Base-by-base conservation (phyloP, 2,797 vertebrate species). In the Acestrorhynchus altus region DNA sequence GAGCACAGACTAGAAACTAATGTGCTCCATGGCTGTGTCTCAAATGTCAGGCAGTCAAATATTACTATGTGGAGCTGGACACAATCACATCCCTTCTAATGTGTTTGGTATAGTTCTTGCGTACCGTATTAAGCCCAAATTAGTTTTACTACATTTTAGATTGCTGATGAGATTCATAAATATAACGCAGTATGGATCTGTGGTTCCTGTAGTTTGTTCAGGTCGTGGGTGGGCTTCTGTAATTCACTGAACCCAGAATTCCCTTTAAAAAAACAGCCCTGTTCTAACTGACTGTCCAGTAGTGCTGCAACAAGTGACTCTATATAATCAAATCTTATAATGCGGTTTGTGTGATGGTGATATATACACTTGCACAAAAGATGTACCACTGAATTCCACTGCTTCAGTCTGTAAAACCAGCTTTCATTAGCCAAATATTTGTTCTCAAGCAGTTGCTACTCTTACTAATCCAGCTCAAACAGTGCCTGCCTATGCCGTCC, bases 21-120 rank as follows among this genome's bases (percentile, higher is more conserved):
- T 64, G 77, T 46, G 66, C 70, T 42, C 73, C 59, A 77, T 35
- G 74, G 52, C 57, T 42, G 46, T 9, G n/a, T 74, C 78, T 80
- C 72, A 80, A 80, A 74, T 75, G 68, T 70, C 78, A 74, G 69
- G 46, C 52, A 59, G 39, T 59, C 49, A 15, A 60, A 31, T n/a
- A 20, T 61, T 72, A 66, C 44, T 64, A 54, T n/a, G 20, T 42
- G 42, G 57, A 46, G 44, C 26, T 46, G 54, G 13, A 60, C 35
- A 65, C 52, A 67, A 52, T 28, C 67, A 63, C 28, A 15, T 8
- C 16, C 8, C 18, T 0, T 5, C 31, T 18, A 5, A 8, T 11
- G 20, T 49, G 24, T 44, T 24, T 44, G 3, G 11, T 1, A 13
- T 6, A 44, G 16, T 66, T 39, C 10, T 15, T 4, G n/a, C 15